Evolutionary conservation across 2,797 vertebrate genomes (phyloP), one percentile per base, ranked within the genome.

Genomic region (Gymnoscopelus braueri): DNA sequence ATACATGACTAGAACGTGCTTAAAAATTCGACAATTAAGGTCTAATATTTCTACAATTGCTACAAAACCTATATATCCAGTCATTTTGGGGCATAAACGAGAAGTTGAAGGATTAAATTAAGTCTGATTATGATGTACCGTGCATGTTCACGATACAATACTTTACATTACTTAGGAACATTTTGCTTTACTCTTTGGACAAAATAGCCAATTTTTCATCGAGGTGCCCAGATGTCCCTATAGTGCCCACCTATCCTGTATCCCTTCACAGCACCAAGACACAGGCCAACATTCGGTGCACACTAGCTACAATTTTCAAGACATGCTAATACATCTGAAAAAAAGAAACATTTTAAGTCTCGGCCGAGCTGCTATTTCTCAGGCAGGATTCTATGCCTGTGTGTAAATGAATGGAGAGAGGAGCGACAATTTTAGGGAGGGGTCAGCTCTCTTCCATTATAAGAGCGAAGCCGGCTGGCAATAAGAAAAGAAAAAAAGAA

Each of bases 361-460:
- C 13, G n/a, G 56, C 29, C 13, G 5, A 15, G 23, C 1, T 7
- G 10, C 29, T 58, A 13, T 29, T 29, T 24, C 54, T 26, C 5
- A 12, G 4, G 5, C 12, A 29, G 26, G 24, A 13, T 12, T 58
- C 8, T 14, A n/a, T 24, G 11, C 14, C 26, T 14, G 29, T n/a
- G 29, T 14, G 10, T 4, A 55, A 32, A 58, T 56, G 8, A 67
- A 79, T 66, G 69, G 68, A 62, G 70, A 75, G 63, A 44, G 3
- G 53, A 77, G 70, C 47, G 56, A 50, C 26, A 14, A 0, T 26
- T 83, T 84, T 64, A 86, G 90, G 90, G 90, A 92, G 90, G 89
- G 90, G 89, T 87, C 50, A 63, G 60, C 69, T 70, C 82, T 69
- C 67, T 61, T 3, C 76, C 67, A 75, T 78, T 60, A 71, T 72